Evolutionary conservation across 2,113 vertebrate species (phyloP), one percentile per base, ranked within the genome.

Genomic region (Neodon shergylaensis): DNA sequence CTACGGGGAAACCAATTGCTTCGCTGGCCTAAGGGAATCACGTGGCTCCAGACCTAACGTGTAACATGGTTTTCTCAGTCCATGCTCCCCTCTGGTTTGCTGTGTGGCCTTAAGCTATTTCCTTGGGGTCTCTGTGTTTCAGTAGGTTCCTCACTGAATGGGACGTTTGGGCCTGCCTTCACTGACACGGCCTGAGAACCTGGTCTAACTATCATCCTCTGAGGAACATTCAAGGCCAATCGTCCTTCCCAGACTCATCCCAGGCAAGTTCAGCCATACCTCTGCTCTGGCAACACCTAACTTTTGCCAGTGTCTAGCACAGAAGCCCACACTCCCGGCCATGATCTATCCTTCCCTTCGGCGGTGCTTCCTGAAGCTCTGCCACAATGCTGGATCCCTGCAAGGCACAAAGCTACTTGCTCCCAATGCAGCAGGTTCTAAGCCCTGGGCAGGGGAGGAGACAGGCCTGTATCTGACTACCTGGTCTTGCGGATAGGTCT

Each of bases 41-140:
- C 47, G 39, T 63, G 24, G 77, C 24, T 63, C 21, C 10, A 44
- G 6, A 31, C 44, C 16, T 39, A 72, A 42, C 36, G 52, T 31
- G 28, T 7, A 39, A 22, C 13, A 39, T 3, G 11, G 12, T 54
- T 94, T 54, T 63, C 54, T 87, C 21, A 31, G 61, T 81, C 81
- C 39, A 49, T 8, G 44, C 72, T 74, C 33, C 54, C 49, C 66
- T 82, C 73, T 49, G 66, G 88, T 88, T 77, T 52, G 36, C 72
- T 77, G 4, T 84, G 54, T 73, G 72, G 82, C 74, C 78, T 85
- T 88, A 82, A 66, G 31, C 26, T 73, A 92, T 65, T 94, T 58
- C 70, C 77, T 26, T 74, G 44, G 24, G 42, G 19, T 86, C 92
- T 83, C 93, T 92, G 70, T 42, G 44, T 65, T 95, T 96, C 58